Evolutionary conservation across 1,140 invertebrate species (phyloP), one percentile per base, ranked within the genome.

Genomic region (Reticulitermes speratus): DNA sequence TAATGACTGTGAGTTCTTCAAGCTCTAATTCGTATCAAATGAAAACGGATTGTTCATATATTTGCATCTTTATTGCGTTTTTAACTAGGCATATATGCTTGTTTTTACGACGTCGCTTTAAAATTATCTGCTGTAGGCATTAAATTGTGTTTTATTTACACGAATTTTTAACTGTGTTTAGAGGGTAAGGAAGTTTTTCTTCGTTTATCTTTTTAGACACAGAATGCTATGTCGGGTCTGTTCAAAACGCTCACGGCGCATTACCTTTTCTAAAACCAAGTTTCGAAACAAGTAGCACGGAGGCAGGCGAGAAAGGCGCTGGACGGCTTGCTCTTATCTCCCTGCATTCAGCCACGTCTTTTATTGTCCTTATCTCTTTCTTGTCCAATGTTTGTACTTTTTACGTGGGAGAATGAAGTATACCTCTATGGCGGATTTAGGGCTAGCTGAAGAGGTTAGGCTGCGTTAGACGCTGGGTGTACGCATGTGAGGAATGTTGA

Each of bases 301-400:
- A 75, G 0, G 9, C 65, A 30, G 8, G 65, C 25, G 12, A 30
- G 65, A 30, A 75, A 30, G 65, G 65, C 65, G 65, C 65, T 75
- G 65, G 65, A 75, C 65, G 65, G 21, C n/a, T 75, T 75, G 25
- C 65, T 75, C 65, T 75, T 75, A 75, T 75, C 65, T 75, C n/a
- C n/a, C n/a, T 75, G n/a, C n/a, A 75, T 75, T 75, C 65, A 75
- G 65, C 65, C 65, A 30, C 2, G 65, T 75, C 65, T 75, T 75
- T 75, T 75, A 75, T 75, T 30, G 65, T 75, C 65, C 65, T 75
- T 75, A 75, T 75, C 65, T 30, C 65, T 75, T 75, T 30, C n/a
- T 75, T 30, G n/a, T 75, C 65, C 65, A 30, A 30, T 30, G 65
- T 75, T 75, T 75, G 65, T 75, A 6, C n/a, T 75, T 75, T 75